Evolutionary conservation across 2,888 invertebrate species (phyloP), one percentile per base, ranked within the genome.

Genomic region (Platycheirus albimanus): DNA sequence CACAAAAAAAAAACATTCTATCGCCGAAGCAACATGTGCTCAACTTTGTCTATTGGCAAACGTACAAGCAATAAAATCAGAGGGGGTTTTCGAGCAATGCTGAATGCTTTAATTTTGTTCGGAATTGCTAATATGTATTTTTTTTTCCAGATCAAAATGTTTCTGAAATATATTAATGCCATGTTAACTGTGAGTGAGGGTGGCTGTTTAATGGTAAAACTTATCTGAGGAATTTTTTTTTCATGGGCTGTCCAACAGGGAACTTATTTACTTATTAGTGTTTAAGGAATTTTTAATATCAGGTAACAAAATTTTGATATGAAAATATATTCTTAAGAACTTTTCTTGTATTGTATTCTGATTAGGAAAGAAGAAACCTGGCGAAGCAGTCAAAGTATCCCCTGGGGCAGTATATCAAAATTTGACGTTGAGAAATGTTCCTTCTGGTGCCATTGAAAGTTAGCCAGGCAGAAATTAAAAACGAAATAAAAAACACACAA

Each of bases 11-110:
- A n/a, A n/a, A n/a, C n/a, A 8, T 8, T 24, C 17, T 10, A 36
- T 10, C n/a, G 58, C 5, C 49, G 70, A 66, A 66, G 76, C 80
- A 81, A 81, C 80, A 81, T 81, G 80, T 79, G 61, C 58, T 66
- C 36, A 49, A 64, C 36, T 28, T 43, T 52, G 28, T 38, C 11
- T 33, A 47, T 13, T 43, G 49, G 13, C 36, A 43, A 49, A 58
- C 45, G 6, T 43, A 41, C 36, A 15, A 20, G n/a, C 33, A 36
- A 13, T 13, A 1, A 3, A 30, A n/a, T n/a, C 24, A n/a, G 45
- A 19, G 61, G 63, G 6, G 24, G 49, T 7, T 17, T 10, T 10
- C 30, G 52, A n/a, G n/a, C n/a, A n/a, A n/a, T n/a, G n/a, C n/a
- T n/a, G n/a, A n/a, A n/a, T n/a, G n/a, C n/a, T n/a, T n/a, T n/a